These are phyloP conservation scores for Epinephelus malabaricus DNA, from an alignment of 2,797 vertebrate genomes.

Conservation along the genomic window DNA sequence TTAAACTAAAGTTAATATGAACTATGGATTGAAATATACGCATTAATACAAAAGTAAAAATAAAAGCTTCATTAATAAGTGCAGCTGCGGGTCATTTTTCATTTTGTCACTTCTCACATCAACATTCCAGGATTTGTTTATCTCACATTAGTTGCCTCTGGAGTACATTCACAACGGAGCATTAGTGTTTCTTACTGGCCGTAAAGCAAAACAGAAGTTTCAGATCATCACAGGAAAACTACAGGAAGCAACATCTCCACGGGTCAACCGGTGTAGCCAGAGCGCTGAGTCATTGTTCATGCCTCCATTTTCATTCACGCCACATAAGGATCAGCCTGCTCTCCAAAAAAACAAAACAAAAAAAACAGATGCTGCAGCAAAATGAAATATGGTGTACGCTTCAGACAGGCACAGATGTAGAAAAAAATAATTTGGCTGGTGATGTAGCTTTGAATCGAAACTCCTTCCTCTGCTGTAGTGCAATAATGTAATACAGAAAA, in stretches of 20 bases:
- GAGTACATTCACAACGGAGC: constrained; percentile 24
- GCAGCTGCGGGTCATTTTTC: constrained; percentile 2
- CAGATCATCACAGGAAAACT: constrained; percentile 14
- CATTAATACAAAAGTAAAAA: constrained; percentile 37
- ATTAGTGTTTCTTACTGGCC: neutral
- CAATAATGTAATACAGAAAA: neutral
- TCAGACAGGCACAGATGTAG: constrained; percentile 22
- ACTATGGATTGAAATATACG: constrained; percentile 24
- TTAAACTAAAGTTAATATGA: constrained; percentile 13
- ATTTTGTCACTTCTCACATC: neutral
- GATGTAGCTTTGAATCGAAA: neutral
- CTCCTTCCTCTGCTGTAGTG: constrained; percentile 21
- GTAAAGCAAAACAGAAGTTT: constrained; percentile 17
- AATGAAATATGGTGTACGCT: neutral
- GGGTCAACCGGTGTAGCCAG: neutral
- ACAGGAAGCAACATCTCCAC: constrained; percentile 25
- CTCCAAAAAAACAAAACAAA: neutral
- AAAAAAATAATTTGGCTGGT: constrained; percentile 30
- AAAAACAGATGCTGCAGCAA: constrained; percentile 1
- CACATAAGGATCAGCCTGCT: neutral
- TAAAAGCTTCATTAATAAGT: constrained; percentile 3
- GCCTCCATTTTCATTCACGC: neutral
- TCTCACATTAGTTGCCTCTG: neutral
- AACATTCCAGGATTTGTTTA: neutral
- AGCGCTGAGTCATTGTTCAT: neutral